A percentile compares a stretch with the other conserved stretches of the same genome.
Evolutionary conservation across 2,888 invertebrate genomes (phyloP).

Genomic region (Noctua janthe): DNA sequence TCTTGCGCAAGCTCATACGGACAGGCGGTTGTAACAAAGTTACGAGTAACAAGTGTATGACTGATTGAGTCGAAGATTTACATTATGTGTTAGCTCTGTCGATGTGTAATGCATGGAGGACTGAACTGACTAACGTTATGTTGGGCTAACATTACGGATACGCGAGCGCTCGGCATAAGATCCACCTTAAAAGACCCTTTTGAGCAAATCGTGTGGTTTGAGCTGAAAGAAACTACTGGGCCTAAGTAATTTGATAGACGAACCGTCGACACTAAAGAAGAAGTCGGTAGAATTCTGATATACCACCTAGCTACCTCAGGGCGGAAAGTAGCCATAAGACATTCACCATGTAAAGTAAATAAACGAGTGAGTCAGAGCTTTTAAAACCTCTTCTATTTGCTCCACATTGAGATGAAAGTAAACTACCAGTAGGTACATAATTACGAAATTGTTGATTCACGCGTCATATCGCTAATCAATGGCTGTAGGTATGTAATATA

Average conservation of each 20-base stretch:
- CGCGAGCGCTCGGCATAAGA: no score
- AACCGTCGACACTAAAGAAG: not conserved
- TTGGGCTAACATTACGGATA: not conserved
- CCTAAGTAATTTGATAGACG: not conserved
- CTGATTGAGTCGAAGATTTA: conserved; percentile 38
- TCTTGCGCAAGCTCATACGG: conserved; percentile 20
- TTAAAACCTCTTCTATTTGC: not conserved
- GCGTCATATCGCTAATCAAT: conserved; percentile 11
- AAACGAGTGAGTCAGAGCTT: not conserved
- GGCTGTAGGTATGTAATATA: not conserved
- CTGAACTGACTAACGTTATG: conserved; percentile 1
- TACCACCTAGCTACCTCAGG: not conserved
- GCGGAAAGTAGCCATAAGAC: not conserved
- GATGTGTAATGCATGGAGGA: conserved; percentile 22
- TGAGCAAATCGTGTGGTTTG: not conserved
- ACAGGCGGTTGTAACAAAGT: conserved; percentile 14
- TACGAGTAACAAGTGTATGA: conserved; percentile 39
- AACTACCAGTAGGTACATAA: not conserved
- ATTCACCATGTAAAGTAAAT: conserved; percentile 1
- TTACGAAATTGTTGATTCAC: conserved; percentile 3
- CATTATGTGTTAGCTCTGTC: conserved; percentile 39
- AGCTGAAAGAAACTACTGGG: not conserved
- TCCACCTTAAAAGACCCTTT: not conserved
- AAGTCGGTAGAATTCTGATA: not conserved
- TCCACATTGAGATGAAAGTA: conserved; percentile 18